A percentile compares a stretch with the other conserved stretches of the same genome.
phyloP scores from a whole-genome alignment of 2,888 invertebrate genomes.

The Sarcophaga caerulescens region DNA sequence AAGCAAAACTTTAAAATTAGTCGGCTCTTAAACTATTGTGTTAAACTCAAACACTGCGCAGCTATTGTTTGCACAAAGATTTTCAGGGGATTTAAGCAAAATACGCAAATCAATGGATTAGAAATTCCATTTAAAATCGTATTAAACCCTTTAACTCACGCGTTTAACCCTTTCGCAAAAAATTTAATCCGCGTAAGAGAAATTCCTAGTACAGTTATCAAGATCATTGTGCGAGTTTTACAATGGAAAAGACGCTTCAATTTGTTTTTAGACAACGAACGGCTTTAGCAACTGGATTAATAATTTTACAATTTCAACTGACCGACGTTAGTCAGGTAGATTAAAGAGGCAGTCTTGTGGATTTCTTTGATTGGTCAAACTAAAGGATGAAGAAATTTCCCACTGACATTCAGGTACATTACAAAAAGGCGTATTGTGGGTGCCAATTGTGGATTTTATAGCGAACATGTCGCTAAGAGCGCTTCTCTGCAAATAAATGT shows the following conservation, averaged over 20 bases:
- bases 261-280: not conserved
- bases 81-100: slow-evolving; percentile 36
- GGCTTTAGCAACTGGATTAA: slow-evolving; percentile 63
- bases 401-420: slow-evolving; percentile 44
- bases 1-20: slow-evolving; percentile 63
- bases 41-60: slow-evolving; percentile 22
- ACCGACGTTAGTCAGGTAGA: slow-evolving; percentile 34
- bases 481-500: not conserved
- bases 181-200: not conserved
- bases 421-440: slow-evolving; percentile 55
- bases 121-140: slow-evolving; percentile 44
- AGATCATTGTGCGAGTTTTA: slow-evolving; percentile 39
- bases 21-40: not conserved
- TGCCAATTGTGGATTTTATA: slow-evolving; percentile 49
- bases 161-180: slow-evolving; percentile 61
- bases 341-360: slow-evolving; percentile 63
- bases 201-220: slow-evolving; percentile 27
- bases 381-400: slow-evolving; percentile 28
- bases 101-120: slow-evolving; percentile 12
- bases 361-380: slow-evolving; percentile 58
- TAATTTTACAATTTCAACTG: slow-evolving; percentile 49
- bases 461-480: not conserved
- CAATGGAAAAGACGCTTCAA: slow-evolving; percentile 54
- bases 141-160: slow-evolving; percentile 50
- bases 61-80: slow-evolving; percentile 27